Evolutionary conservation across 2,888 invertebrate genomes (phyloP).

Genomic region (Carabus problematicus): DNA sequence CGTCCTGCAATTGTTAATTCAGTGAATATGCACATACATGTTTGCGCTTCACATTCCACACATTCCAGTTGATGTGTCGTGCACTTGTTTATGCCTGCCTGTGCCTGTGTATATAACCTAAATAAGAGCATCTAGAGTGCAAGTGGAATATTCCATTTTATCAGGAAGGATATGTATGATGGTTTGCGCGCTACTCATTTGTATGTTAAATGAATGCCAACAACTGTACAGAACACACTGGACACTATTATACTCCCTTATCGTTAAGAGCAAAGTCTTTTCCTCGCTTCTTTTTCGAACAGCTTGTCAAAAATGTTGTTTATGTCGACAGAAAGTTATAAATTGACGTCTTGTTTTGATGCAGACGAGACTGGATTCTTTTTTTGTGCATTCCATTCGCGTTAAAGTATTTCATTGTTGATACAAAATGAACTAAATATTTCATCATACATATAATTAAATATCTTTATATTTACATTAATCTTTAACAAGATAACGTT

Average conservation of each 20-base stretch:
- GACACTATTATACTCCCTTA: not conserved
- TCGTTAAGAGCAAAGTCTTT: constrained; percentile 1
- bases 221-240: not conserved
- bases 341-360: constrained; percentile 7
- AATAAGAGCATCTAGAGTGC: constrained; percentile 1
- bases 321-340: not conserved
- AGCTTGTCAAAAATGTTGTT: constrained; percentile 10
- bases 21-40: not conserved
- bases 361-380: no score
- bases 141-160: not conserved
- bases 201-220: constrained; percentile 1
- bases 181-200: constrained; percentile 1
- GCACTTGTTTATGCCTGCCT: not conserved
- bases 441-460: no score
- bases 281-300: not conserved
- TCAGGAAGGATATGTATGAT: constrained; percentile 9
- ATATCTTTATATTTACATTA: no score
- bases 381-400: no score
- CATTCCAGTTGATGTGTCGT: constrained; percentile 5
- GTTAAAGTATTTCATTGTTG: no score
- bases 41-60: not conserved
- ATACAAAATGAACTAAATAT: no score
- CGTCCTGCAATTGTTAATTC: no score
- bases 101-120: constrained; percentile 12
- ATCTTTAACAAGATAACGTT: no score